Percentiles rank a stretch among this genome's conserved stretches.
Conservation (phyloP, 1,140 invertebrate species). For the Drosophila melanogaster region DNA sequence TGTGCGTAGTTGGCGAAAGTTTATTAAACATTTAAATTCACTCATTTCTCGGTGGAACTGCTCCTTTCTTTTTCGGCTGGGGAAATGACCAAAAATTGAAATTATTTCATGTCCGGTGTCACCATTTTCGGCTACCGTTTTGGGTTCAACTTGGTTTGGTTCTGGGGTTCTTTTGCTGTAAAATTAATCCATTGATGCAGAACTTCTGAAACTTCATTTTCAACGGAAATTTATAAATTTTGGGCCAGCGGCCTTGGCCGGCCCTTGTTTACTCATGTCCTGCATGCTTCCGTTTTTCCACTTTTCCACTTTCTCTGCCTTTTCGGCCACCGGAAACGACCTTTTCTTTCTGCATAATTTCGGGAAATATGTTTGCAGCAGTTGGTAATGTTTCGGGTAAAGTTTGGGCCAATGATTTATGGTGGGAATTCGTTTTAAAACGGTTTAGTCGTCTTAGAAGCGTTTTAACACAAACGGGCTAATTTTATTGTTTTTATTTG, state of each 20-base stretch:
- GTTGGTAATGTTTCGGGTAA: constrained; percentile 6
- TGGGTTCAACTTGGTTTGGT: constrained; percentile 6
- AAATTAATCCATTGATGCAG: constrained; percentile 69
- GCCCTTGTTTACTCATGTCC: constrained; percentile 39
- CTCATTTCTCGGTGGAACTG: constrained; percentile 57
- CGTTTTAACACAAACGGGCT: neutral
- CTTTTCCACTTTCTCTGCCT: constrained; percentile 9
- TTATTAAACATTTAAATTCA: constrained; percentile 83
- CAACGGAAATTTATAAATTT: constrained; percentile 66
- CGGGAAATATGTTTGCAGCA: constrained; percentile 11
- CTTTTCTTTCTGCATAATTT: constrained; percentile 43
- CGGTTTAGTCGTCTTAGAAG: neutral
- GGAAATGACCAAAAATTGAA: constrained; percentile 80
- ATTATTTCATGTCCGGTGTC: constrained; percentile 81
- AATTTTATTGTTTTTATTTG: neutral
- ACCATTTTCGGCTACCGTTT: constrained; percentile 66
- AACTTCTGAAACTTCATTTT: constrained; percentile 58
- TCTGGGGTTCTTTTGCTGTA: constrained; percentile 40
- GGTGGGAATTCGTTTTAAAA: neutral
- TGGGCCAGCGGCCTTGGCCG: constrained; percentile 46
- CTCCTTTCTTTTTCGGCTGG: constrained; percentile 44
- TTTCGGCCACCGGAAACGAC: constrained; percentile 2
- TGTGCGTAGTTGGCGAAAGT: constrained; percentile 62
- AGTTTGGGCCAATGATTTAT: constrained; percentile 33
- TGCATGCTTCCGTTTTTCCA: constrained; percentile 43